Base-by-base conservation (phyloP, 2,888 invertebrate species). In the Nomada flava region DNA sequence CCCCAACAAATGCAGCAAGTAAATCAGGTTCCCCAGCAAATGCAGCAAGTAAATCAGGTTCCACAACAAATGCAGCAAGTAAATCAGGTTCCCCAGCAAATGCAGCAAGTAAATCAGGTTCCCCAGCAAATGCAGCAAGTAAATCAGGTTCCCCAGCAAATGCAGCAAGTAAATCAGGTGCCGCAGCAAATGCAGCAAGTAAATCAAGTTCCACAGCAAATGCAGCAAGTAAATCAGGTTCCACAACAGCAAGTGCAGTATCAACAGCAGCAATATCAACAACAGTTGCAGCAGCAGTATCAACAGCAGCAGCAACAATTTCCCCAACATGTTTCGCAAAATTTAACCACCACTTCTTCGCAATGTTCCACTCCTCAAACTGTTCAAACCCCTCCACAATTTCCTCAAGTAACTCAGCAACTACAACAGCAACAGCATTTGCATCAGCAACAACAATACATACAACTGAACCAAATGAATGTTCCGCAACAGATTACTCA, bases 371-470 rank as follows among this genome's bases (percentile, higher is more conserved):
- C 93, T 1, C 93, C 93, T 1, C 94, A 93, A 71, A 90, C 92
- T n/a, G 90, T 93, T n/a, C 94, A 94, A 65, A 84, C 89, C 5
- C 92, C 92, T 47, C 91, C 93, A 20, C 93, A 92, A 67, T 93
- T 93, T 79, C 91, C 92, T 4, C 93, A 92, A 82, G 91, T 92
- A 7, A 83, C 90, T 59, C 95, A 94, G 65, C 94, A 95, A 86
- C 95, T 95, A 81, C 95, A 95, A 75, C 94, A 94, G 23, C 95
- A 95, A 83, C 95, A 94, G 55, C 94, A 95, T 57, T 94, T 95
- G 72, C 92, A 95, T 20, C 94, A 94, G 20, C 95, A 95, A 84
- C 95, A 94, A 62, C 94, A 95, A 86, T 94, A 95, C 52, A 94
- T 95, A 69, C 94, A 93, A 78, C 87, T 93, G 60, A 95, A 95